Percentiles rank a stretch among this genome's conserved stretches.
These are phyloP conservation scores for Deroplatys truncata DNA, from an alignment of 2,888 invertebrate genomes.

Conservation along the genomic window DNA sequence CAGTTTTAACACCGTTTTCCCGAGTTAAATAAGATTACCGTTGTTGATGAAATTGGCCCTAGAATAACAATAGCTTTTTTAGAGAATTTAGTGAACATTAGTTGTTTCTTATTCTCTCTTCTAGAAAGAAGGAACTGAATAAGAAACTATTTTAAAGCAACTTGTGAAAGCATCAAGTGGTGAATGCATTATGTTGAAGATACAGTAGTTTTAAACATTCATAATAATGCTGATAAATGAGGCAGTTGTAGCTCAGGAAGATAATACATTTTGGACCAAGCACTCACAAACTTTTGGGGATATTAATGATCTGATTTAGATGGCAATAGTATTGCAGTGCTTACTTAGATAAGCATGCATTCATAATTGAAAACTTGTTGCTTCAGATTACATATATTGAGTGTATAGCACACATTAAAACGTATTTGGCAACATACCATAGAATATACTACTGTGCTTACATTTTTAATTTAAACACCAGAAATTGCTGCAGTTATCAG, in stretches of 20 bases:
- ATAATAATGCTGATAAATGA: neutral
- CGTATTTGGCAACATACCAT: too few species aligned
- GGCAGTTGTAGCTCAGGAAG: neutral
- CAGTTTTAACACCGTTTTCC: too few species aligned
- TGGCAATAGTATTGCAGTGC: neutral
- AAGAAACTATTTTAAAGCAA: neutral
- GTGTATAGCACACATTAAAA: too few species aligned
- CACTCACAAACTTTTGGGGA: neutral
- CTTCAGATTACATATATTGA: too few species aligned
- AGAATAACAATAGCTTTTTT: too few species aligned
- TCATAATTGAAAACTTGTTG: too few species aligned
- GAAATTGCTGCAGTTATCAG: too few species aligned
- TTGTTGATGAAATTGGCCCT: too few species aligned
- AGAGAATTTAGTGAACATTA: neutral
- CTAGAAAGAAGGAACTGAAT: neutral
- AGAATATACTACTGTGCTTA: too few species aligned
- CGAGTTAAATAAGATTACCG: too few species aligned
- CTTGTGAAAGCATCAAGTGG: neutral
- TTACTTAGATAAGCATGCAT: too few species aligned
- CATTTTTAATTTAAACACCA: too few species aligned
- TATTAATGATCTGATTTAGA: neutral
- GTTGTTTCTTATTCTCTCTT: neutral
- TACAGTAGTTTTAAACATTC: neutral
- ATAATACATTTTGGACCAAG: neutral
- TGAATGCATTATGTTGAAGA: neutral